These are phyloP conservation scores for Nyleta sp. DNA, from an alignment of 2,888 invertebrate genomes.

Conservation along the genomic window DNA sequence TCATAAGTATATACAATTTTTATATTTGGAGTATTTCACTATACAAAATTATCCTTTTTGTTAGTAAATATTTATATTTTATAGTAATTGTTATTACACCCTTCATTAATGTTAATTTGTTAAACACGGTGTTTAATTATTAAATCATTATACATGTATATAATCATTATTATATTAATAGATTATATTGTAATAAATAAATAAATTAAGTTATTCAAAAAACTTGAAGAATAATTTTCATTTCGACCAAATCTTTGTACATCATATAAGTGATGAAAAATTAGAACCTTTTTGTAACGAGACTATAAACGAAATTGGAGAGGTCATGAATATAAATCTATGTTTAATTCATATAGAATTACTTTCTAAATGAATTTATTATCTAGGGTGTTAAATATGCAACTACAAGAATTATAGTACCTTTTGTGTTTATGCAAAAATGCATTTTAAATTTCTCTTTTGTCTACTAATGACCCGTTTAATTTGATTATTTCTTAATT, in stretches of 20 bases:
- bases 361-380: conserved; percentile 38
- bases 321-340: conserved; percentile 29
- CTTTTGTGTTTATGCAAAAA: no score
- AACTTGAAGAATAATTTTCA: no score
- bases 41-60: no score
- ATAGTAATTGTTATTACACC: not conserved
- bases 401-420: conserved; percentile 14
- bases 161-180: no score
- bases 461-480: no score
- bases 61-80: not conserved
- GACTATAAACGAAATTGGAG: conserved; percentile 58
- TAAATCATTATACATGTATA: no score
- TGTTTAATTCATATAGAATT: conserved; percentile 22
- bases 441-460: no score
- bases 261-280: not conserved
- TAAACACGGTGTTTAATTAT: not conserved
- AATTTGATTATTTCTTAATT: conserved; percentile 71
- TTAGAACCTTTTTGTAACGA: conserved; percentile 42
- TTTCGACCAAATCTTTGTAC: no score
- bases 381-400: conserved; percentile 29
- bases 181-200: no score
- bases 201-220: no score
- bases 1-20: conserved; percentile 1
- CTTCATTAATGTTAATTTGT: not conserved
- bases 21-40: not conserved